Percentiles rank a stretch among this genome's conserved stretches.
Conservation (phyloP, 2,113 vertebrate species). For the Festucalex cinctus region DNA sequence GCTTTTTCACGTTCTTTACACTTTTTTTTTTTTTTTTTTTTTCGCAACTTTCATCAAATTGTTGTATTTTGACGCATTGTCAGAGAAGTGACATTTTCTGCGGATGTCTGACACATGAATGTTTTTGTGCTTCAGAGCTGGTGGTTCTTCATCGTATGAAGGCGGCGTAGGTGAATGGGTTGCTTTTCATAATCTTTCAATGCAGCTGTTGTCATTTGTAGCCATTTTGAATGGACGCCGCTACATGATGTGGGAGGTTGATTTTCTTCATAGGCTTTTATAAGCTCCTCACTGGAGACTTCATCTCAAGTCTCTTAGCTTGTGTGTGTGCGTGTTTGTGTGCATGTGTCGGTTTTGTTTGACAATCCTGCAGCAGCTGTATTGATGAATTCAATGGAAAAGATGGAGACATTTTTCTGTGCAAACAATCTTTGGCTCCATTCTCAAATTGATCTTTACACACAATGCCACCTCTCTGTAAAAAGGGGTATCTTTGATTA, state of each 20-base stretch:
- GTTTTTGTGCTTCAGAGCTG: conserved; percentile 17
- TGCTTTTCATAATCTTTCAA: conserved; percentile 44
- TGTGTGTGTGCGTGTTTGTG: background rate
- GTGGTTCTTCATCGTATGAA: conserved; percentile 57
- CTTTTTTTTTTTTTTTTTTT: no score
- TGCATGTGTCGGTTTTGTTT: background rate
- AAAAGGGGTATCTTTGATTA: background rate
- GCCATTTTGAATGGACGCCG: conserved; percentile 39
- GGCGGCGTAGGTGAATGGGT: conserved; percentile 60
- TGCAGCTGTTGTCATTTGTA: conserved; percentile 43
- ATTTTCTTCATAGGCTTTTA: conserved; percentile 15
- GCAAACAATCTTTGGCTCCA: no score
- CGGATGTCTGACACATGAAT: background rate
- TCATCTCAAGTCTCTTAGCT: background rate
- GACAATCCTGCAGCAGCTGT: conserved; percentile 1
- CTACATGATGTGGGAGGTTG: conserved; percentile 22
- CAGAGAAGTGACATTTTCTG: background rate
- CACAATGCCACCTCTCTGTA: background rate
- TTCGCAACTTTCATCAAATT: background rate
- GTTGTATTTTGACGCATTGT: background rate
- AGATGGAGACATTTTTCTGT: background rate
- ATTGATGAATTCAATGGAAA: conserved; percentile 4
- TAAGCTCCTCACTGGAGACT: background rate
- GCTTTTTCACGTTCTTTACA: background rate
- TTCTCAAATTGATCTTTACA: background rate